Evolutionary conservation across 2,113 vertebrate genomes (phyloP).

Genomic region (Brachionichthys hirsutus): DNA sequence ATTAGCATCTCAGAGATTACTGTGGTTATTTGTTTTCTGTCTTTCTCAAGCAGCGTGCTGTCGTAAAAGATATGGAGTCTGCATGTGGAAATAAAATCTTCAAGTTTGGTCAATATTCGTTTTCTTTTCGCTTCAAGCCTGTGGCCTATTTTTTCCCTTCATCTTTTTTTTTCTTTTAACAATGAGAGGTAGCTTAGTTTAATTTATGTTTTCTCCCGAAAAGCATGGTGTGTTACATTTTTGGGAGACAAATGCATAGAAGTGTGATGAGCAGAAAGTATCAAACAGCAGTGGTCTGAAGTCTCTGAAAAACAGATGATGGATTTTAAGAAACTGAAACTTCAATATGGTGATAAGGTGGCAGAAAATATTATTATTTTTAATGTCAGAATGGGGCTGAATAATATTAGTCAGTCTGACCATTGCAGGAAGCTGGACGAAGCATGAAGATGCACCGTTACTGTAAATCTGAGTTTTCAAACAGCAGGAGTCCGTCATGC

Average conservation of each 20-base stretch:
- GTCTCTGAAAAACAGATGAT: neutral
- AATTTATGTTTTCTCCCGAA: too few species aligned
- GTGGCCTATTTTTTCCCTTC: too few species aligned
- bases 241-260: neutral
- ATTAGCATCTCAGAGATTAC: constrained; percentile 31
- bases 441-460: neutral
- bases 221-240: neutral
- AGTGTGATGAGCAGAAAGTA: neutral
- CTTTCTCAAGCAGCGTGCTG: constrained; percentile 5
- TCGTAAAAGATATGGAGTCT: constrained; percentile 5
- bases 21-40: constrained; percentile 36
- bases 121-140: accelerated
- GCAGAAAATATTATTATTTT: too few species aligned
- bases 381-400: too few species aligned
- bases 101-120: neutral
- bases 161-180: too few species aligned
- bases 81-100: too few species aligned
- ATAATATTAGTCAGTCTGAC: too few species aligned
- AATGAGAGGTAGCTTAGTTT: too few species aligned
- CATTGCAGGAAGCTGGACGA: neutral
- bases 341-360: too few species aligned
- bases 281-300: neutral
- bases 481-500: neutral
- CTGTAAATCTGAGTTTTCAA: neutral
- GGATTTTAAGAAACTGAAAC: neutral